A percentile compares a stretch with the other conserved stretches of the same genome.
phyloP scores from a whole-genome alignment of 2,113 vertebrate genomes.

The cat (Felis catus) region DNA sequence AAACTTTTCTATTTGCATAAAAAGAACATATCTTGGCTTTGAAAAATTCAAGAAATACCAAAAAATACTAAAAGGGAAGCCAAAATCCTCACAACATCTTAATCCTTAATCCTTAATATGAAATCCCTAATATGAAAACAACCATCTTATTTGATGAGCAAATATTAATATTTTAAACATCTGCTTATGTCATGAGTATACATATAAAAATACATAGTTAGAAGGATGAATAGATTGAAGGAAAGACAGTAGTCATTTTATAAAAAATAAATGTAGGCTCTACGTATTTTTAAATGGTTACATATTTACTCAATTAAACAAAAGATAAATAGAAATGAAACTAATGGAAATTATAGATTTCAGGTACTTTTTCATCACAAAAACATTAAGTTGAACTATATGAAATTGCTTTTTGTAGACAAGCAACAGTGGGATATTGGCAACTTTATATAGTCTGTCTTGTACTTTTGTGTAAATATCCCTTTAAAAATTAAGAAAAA shows the following conservation, averaged over 20 bases:
- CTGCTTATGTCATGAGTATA: neutral
- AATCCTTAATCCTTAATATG: neutral
- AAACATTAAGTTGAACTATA: neutral
- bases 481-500: neutral
- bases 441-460: neutral
- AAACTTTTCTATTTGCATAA: neutral
- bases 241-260: neutral
- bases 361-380: constrained; percentile 10
- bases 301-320: neutral
- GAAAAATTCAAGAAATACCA: neutral
- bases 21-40: neutral
- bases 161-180: neutral
- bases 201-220: neutral
- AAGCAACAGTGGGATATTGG: neutral
- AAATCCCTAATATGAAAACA: neutral
- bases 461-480: neutral
- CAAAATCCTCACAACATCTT: neutral
- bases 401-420: neutral
- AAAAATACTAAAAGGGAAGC: neutral
- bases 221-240: neutral
- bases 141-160: neutral
- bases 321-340: neutral
- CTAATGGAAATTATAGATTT: neutral
- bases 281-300: neutral
- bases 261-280: neutral